Percentiles rank a stretch among this genome's conserved stretches.
Conservation (phyloP, 2,888 invertebrate genomes). For the Dromius quadrimaculatus region DNA sequence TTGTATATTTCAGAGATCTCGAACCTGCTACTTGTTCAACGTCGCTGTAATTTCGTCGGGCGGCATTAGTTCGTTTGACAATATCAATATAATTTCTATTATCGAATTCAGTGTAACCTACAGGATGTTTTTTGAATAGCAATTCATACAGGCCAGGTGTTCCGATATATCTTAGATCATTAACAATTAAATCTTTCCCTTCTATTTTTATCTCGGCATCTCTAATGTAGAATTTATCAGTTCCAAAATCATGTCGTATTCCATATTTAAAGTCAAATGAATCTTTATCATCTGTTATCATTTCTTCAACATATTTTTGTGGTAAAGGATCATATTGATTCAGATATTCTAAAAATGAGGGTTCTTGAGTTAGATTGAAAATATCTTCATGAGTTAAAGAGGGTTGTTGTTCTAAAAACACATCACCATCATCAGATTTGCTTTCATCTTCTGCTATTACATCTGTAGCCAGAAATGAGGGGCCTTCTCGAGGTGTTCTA, state of each 20-base stretch:
- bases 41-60: conserved; percentile 36
- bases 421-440: no score
- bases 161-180: conserved; percentile 33
- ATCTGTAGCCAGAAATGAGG: no score
- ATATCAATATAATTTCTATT: conserved; percentile 44
- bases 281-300: conserved; percentile 11
- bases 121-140: conserved; percentile 48
- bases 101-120: conserved; percentile 40
- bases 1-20: conserved; percentile 26
- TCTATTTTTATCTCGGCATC: conserved; percentile 20
- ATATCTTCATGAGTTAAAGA: no score
- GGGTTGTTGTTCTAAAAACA: no score
- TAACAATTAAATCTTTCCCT: conserved; percentile 42
- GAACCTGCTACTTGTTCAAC: conserved; percentile 32
- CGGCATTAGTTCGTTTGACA: conserved; percentile 37
- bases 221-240: conserved; percentile 21
- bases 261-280: conserved; percentile 27
- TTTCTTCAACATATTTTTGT: conserved; percentile 1
- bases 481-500: no score
- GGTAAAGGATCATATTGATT: no score
- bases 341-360: not conserved
- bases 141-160: conserved; percentile 51
- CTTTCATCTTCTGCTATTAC: no score
- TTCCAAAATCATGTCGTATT: not conserved
- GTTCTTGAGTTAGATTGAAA: no score